phyloP scores from a whole-genome alignment of 2,888 invertebrate genomes.

The Cremastinae sp. region DNA sequence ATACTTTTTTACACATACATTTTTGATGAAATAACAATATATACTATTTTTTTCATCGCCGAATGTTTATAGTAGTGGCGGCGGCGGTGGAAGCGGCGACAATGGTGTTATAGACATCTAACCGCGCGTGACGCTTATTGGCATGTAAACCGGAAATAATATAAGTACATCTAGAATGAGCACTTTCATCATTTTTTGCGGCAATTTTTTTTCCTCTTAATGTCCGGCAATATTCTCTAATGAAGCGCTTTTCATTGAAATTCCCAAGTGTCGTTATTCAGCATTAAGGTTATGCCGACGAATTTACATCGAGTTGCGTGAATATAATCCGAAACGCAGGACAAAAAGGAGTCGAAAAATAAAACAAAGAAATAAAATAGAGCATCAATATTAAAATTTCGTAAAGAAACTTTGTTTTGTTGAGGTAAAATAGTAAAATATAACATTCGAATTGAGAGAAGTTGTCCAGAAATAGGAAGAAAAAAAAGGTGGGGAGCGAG shows the following conservation, averaged over 20 bases:
- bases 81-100: slow-evolving; percentile 18
- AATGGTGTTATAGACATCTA: slow-evolving; percentile 33
- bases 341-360: too few relatives aligned
- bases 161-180: slow-evolving; percentile 14
- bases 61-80: slow-evolving; percentile 29
- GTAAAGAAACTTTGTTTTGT: too few relatives aligned
- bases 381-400: too few relatives aligned
- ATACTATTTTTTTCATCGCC: slow-evolving; percentile 18
- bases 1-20: slow-evolving; percentile 3
- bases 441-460: not conserved
- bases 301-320: slow-evolving; percentile 4
- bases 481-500: not conserved
- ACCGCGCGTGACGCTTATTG: slow-evolving; percentile 33
- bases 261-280: slow-evolving; percentile 7
- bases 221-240: slow-evolving; percentile 1
- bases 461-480: slow-evolving; percentile 2
- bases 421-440: too few relatives aligned
- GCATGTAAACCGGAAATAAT: slow-evolving; percentile 33
- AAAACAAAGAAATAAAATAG: too few relatives aligned
- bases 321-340: slow-evolving; percentile 14
- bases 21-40: slow-evolving; percentile 6
- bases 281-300: slow-evolving; percentile 33
- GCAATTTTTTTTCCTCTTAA: not conserved
- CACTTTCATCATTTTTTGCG: slow-evolving; percentile 7
- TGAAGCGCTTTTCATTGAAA: slow-evolving; percentile 7